Conservation (phyloP, 2,113 vertebrate genomes). For the Semnornis frantzii region DNA sequence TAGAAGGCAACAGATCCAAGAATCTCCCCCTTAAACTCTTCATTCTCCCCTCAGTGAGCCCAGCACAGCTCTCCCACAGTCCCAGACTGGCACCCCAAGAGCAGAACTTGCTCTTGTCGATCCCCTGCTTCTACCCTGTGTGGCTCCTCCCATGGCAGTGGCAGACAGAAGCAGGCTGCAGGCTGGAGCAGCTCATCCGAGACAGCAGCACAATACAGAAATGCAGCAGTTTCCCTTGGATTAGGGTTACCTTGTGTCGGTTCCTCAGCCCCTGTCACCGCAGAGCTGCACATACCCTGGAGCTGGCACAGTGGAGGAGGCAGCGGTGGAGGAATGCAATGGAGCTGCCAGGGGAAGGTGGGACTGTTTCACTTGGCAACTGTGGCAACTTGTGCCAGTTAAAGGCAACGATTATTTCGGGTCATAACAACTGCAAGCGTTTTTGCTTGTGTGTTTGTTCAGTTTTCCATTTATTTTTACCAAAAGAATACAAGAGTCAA, state of each 20-base stretch:
- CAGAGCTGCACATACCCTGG: neutral
- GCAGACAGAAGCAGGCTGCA: neutral
- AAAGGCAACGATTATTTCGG: neutral
- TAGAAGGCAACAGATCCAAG: neutral
- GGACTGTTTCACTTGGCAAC: constrained; percentile 37
- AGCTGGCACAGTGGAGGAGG: neutral
- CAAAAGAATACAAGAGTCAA: neutral
- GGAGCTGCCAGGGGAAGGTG: constrained; percentile 24
- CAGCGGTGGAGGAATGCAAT: neutral
- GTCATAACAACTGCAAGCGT: neutral
- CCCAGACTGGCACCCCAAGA: neutral
- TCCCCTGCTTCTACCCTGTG: neutral
- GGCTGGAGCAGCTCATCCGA: neutral
- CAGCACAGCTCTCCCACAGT: neutral
- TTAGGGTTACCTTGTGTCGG: neutral
- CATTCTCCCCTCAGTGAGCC: neutral
- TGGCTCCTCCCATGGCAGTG: neutral
- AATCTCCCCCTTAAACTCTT: neutral
- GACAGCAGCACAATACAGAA: neutral
- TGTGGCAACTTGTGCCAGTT: neutral
- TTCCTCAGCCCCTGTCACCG: neutral
- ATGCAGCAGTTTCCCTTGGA: neutral
- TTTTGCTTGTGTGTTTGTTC: neutral
- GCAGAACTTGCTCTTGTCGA: neutral
- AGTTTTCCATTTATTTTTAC: neutral